Evolutionary conservation across 2,113 vertebrate species (phyloP).

Genomic region (Butastur rufipennis): DNA sequence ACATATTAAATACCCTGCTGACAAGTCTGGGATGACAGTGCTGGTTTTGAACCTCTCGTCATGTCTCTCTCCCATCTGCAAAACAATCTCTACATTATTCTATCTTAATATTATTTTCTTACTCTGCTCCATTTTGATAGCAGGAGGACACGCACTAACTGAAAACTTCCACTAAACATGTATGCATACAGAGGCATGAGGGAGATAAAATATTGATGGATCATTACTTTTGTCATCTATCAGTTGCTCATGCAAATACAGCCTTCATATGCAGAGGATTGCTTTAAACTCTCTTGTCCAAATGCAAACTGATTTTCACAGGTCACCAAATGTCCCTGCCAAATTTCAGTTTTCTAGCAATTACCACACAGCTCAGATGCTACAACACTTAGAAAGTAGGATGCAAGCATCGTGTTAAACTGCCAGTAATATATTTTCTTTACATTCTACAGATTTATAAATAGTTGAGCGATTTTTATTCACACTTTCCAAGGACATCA

Average conservation of each 20-base stretch:
- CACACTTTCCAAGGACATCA: not conserved
- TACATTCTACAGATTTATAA: not conserved
- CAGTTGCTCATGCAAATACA: not conserved
- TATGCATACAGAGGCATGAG: not conserved
- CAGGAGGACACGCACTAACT: not conserved
- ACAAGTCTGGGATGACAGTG: not conserved
- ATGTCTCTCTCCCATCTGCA: not conserved
- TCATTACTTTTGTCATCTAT: not conserved
- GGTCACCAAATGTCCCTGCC: not conserved
- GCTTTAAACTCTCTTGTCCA: not conserved
- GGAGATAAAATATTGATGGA: not conserved
- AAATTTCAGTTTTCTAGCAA: not conserved
- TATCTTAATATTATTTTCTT: not conserved
- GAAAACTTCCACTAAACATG: not conserved
- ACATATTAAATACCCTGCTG: not conserved
- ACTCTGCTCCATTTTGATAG: not conserved
- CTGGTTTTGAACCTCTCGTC: not conserved
- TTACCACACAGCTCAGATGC: not conserved
- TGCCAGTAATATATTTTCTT: not conserved
- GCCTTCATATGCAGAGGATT: not conserved
- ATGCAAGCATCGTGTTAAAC: not conserved
- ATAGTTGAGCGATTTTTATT: not conserved
- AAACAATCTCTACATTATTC: not conserved
- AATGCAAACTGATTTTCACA: not conserved
- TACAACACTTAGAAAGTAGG: not conserved